phyloP scores from a whole-genome alignment of 2,797 vertebrate genomes.

The Eulemur coronatus region DNA sequence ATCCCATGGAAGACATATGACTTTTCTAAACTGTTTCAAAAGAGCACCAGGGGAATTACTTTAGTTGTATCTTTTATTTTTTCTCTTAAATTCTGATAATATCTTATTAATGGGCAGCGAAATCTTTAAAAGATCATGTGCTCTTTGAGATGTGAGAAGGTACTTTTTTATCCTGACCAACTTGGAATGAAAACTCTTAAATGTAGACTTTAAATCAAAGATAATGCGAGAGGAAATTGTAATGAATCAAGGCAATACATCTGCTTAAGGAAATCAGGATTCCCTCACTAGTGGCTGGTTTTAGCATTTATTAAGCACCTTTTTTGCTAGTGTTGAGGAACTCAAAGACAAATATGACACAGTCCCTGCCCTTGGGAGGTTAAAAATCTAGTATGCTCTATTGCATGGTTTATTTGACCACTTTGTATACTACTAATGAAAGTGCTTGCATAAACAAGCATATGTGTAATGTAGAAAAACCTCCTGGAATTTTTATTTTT shows the following conservation, averaged over 20 bases:
- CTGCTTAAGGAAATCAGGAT: background rate
- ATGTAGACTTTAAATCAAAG: background rate
- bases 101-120: background rate
- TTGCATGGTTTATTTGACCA: background rate
- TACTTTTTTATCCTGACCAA: background rate
- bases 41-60: background rate
- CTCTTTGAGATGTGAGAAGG: background rate
- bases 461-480: background rate
- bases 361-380: background rate
- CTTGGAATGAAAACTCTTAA: background rate
- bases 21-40: conserved; percentile 48
- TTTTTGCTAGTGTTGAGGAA: background rate
- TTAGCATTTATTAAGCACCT: background rate
- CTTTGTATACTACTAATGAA: background rate
- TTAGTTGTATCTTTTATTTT: background rate
- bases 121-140: background rate
- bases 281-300: background rate
- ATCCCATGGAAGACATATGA: background rate
- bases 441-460: background rate
- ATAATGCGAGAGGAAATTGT: background rate
- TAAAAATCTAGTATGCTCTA: background rate
- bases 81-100: background rate
- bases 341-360: background rate
- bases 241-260: background rate
- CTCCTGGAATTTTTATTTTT: background rate